Evolutionary conservation across 2,888 invertebrate species (phyloP).

Genomic region (Parnassius orleans): DNA sequence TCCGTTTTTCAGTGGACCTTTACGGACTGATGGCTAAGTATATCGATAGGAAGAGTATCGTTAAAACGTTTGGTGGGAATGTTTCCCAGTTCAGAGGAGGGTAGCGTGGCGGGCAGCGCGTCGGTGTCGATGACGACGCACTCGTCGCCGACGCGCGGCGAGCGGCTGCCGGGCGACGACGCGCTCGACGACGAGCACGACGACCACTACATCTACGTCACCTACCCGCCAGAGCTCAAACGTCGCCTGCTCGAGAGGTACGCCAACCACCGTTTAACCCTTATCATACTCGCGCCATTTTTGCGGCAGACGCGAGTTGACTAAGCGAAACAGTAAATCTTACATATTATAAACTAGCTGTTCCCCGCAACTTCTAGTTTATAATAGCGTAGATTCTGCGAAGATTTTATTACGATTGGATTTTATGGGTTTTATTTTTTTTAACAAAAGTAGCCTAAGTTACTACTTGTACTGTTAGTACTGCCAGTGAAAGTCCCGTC

Average conservation of each 20-base stretch:
- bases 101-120: constrained; percentile 83
- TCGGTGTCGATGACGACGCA: constrained; percentile 85
- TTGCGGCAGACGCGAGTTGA: constrained; percentile 66
- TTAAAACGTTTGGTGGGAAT: too few species aligned
- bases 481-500: too few species aligned
- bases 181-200: constrained; percentile 80
- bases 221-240: constrained; percentile 93
- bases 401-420: too few species aligned
- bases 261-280: constrained; percentile 60
- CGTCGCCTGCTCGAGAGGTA: constrained; percentile 91
- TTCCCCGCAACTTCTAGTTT: too few species aligned
- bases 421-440: too few species aligned
- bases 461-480: too few species aligned
- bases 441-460: too few species aligned
- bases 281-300: constrained; percentile 63
- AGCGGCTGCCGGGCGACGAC: constrained; percentile 68
- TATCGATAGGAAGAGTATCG: too few species aligned
- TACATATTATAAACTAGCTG: too few species aligned
- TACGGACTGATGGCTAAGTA: too few species aligned
- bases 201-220: constrained; percentile 92
- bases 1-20: too few species aligned
- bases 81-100: constrained; percentile 83
- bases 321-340: background rate
- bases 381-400: too few species aligned
- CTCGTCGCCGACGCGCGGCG: constrained; percentile 82